Evolutionary conservation across 2,888 invertebrate genomes (phyloP).

Genomic region (Chymomyza caudatula): DNA sequence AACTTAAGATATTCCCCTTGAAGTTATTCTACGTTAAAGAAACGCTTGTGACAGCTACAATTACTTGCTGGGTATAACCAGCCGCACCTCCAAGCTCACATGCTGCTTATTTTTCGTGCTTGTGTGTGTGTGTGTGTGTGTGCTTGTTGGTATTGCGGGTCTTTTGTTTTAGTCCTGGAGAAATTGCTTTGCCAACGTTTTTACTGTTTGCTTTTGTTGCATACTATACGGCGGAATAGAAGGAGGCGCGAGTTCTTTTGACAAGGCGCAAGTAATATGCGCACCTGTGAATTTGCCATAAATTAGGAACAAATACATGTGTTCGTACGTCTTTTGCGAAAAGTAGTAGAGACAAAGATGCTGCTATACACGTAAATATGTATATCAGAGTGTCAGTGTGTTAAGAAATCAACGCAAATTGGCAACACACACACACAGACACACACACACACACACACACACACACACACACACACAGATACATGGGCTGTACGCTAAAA

Average conservation of each 20-base stretch:
- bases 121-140: slow-evolving; percentile 16
- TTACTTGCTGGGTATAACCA: background rate
- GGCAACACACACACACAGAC: slow-evolving; percentile 15
- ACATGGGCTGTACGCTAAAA: slow-evolving; percentile 14
- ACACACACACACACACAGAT: background rate
- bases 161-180: slow-evolving; percentile 57
- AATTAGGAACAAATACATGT: slow-evolving; percentile 55
- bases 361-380: slow-evolving; percentile 22
- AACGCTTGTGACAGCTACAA: background rate
- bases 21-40: background rate
- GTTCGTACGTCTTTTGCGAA: slow-evolving; percentile 3
- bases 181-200: slow-evolving; percentile 27
- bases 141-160: slow-evolving; percentile 24
- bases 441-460: background rate
- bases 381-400: slow-evolving; percentile 29
- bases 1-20: too few relatives aligned
- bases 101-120: slow-evolving; percentile 18
- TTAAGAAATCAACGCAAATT: slow-evolving; percentile 38
- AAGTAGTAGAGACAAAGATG: slow-evolving; percentile 13
- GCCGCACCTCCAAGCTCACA: background rate
- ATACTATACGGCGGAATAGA: slow-evolving; percentile 17
- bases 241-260: slow-evolving; percentile 57
- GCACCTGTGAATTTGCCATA: slow-evolving; percentile 74
- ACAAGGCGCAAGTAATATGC: slow-evolving; percentile 63
- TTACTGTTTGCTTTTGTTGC: slow-evolving; percentile 15